A percentile compares a stretch with the other conserved stretches of the same genome.
Evolutionary conservation across 1,140 invertebrate species (phyloP).

Genomic region (Drosophila nigromelanica): DNA sequence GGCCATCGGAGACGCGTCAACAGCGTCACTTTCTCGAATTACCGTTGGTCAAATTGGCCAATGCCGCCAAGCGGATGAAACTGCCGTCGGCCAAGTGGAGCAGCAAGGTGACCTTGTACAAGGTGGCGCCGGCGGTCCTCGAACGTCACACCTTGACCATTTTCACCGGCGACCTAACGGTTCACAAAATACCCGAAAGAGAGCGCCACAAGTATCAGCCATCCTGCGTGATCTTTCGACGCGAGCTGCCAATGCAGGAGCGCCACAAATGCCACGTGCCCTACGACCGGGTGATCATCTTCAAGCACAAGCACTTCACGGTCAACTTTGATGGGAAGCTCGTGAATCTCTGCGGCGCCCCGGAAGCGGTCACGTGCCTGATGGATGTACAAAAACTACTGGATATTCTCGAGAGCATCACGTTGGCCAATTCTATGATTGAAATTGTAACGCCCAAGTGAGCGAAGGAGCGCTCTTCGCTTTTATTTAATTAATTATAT

Average conservation of each 20-base stretch:
- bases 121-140: conserved; percentile 47
- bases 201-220: conserved; percentile 80
- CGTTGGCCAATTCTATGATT: conserved; percentile 57
- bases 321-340: conserved; percentile 79
- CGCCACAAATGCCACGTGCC: conserved; percentile 48
- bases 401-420: conserved; percentile 67
- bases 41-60: conserved; percentile 73
- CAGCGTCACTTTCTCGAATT: conserved; percentile 66
- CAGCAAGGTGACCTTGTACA: conserved; percentile 74
- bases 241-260: conserved; percentile 26
- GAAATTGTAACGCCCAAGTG: conserved; percentile 56
- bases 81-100: conserved; percentile 66
- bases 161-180: conserved; percentile 74
- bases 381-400: conserved; percentile 72
- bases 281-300: conserved; percentile 78
- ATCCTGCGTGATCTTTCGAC: conserved; percentile 72
- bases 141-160: conserved; percentile 53
- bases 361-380: conserved; percentile 44
- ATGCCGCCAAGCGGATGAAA: conserved; percentile 51
- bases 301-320: conserved; percentile 69
- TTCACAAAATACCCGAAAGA: conserved; percentile 62
- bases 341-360: conserved; percentile 73
- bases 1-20: background rate
- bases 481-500: too few species aligned
- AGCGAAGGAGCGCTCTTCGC: background rate